phyloP scores from a whole-genome alignment of 1,140 invertebrate species.

The Eupristina koningsbergeri region DNA sequence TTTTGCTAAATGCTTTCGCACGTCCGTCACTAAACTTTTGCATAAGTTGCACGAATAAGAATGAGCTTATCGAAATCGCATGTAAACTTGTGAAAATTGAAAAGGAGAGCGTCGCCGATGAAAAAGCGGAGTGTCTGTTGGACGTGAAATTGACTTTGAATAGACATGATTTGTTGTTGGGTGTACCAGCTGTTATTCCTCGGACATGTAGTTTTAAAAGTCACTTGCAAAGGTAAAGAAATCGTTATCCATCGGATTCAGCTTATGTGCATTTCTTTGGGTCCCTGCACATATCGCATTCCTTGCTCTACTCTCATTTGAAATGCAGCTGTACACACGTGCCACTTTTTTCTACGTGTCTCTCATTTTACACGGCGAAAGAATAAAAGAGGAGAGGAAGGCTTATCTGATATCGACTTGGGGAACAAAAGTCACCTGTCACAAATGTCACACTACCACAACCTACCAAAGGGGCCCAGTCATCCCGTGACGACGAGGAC shows the following conservation, averaged over 20 bases:
- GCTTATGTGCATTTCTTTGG: slow-evolving; percentile 23
- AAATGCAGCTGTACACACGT: slow-evolving; percentile 35
- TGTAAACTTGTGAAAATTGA: slow-evolving; percentile 5
- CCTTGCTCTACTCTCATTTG: slow-evolving; percentile 28
- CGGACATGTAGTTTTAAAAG: slow-evolving; percentile 30
- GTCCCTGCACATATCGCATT: slow-evolving; percentile 13
- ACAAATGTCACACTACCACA: slow-evolving; percentile 47
- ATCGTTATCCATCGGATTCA: slow-evolving; percentile 35
- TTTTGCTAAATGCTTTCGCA: no score
- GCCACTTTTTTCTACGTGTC: slow-evolving; percentile 33
- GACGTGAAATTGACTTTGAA: slow-evolving; percentile 39
- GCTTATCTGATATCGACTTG: slow-evolving; percentile 42
- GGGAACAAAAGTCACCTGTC: slow-evolving; percentile 49
- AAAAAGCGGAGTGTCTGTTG: not conserved
- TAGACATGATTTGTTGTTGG: slow-evolving; percentile 66
- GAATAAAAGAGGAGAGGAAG: not conserved
- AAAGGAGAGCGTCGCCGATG: not conserved
- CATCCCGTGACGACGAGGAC: slow-evolving; percentile 30
- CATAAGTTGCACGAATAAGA: not conserved
- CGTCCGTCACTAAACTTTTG: not conserved
- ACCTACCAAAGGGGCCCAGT: slow-evolving; percentile 32
- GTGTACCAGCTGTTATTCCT: slow-evolving; percentile 60
- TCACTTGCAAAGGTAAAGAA: slow-evolving; percentile 34
- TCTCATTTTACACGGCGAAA: not conserved
- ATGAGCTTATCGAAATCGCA: no score